Base-by-base conservation (phyloP, 1,140 invertebrate species). In the Aphelinus certus region DNA sequence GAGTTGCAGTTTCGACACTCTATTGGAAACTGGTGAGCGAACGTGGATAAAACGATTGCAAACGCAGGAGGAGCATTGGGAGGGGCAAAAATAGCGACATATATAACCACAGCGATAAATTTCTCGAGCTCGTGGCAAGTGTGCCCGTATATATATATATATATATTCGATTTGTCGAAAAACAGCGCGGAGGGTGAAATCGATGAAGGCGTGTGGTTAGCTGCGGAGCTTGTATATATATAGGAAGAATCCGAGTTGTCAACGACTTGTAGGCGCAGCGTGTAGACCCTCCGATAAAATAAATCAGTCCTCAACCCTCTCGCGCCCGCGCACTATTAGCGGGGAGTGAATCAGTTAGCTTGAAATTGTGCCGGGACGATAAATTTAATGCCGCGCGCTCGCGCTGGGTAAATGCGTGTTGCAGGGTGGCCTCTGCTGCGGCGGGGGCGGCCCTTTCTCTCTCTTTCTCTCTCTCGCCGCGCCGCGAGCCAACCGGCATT, bases 301-400 rank as follows among this genome's bases (percentile, higher is more conserved):
- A 81, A 85, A 85, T 86, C 82, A 85, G 76, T 63, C 73, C 71
- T 71, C 75, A 80, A 80, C 77, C 75, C 78, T 77, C 76, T 81
- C 74, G 74, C 82, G 80, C 77, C 75, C 78, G 77, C 76, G 81
- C 74, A 73, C 82, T 83, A 83, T 84, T 84, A 86, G 80, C 73
- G 77, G 61, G 45, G 75, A 81, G 80, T 81, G 82, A 86, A 84
- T 86, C 82, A 82, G 81, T 86, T 84, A 81, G 76, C 77, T 76
- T 78, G 83, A 84, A 84, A 85, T 82, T 82, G 80, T 82, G 78
- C 76, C 73, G 78, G 76, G 74, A 80, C 82, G 79, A 86, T 86
- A 87, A 87, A 87, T 87, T 87, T 85, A 81, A 81, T 81, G 79
- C 73, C 76, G 76, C 73, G 75, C 45, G 4, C 51, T 6, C 51